Evolutionary conservation across 1,140 invertebrate genomes (phyloP).

Genomic region (Drosophila tani): DNA sequence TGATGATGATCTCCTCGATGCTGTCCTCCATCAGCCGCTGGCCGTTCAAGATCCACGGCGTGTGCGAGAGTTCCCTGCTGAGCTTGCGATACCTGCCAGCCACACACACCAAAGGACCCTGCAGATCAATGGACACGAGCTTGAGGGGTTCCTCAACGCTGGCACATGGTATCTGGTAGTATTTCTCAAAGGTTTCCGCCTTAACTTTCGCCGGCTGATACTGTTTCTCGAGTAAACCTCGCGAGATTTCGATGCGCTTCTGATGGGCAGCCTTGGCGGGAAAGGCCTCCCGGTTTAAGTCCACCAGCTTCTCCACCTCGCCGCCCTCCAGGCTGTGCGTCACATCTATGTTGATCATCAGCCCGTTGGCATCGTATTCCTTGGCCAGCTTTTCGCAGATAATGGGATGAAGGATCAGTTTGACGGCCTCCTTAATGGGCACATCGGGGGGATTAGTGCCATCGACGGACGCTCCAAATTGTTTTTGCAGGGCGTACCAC

Average conservation of each 20-base stretch:
- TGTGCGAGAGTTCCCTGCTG: constrained; percentile 94
- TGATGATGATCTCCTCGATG: constrained; percentile 95
- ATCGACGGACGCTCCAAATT: constrained; percentile 73
- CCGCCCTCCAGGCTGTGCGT: constrained; percentile 57
- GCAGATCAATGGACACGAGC: constrained; percentile 85
- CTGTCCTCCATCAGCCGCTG: constrained; percentile 92
- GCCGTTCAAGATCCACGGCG: constrained; percentile 96
- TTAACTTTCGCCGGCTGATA: constrained; percentile 83
- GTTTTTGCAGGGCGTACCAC: constrained; percentile 81
- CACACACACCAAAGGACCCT: constrained; percentile 87
- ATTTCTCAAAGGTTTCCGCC: constrained; percentile 85
- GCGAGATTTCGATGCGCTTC: constrained; percentile 85
- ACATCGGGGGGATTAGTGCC: constrained; percentile 67
- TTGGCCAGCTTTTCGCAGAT: constrained; percentile 63
- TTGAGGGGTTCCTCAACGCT: constrained; percentile 76
- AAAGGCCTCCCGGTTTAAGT: constrained; percentile 59
- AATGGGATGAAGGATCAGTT: constrained; percentile 75
- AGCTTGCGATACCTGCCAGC: constrained; percentile 94
- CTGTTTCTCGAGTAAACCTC: constrained; percentile 86
- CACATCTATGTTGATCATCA: constrained; percentile 78
- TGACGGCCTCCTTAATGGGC: constrained; percentile 77
- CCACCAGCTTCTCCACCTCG: constrained; percentile 60
- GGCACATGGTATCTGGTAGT: constrained; percentile 85
- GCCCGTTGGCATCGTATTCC: constrained; percentile 73
- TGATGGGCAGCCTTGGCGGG: constrained; percentile 48